Percentiles rank a stretch among this genome's conserved stretches.
Conservation (phyloP, 2,113 vertebrate genomes). For the Saccopteryx leptura region DNA sequence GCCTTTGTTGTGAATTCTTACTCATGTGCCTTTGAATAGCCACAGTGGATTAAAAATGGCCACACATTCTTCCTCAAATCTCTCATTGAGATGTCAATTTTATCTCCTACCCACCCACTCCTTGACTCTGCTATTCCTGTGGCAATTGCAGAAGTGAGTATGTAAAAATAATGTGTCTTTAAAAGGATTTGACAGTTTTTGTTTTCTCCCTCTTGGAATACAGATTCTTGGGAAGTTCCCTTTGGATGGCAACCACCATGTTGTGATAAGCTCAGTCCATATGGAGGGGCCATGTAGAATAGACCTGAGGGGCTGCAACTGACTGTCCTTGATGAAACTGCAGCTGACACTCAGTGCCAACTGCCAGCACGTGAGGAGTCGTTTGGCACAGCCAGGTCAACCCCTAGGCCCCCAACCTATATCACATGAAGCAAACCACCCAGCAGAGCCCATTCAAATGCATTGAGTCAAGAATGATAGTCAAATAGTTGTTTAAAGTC, state of each 20-base stretch:
- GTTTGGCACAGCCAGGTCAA: not conserved
- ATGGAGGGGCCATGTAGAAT: accelerated
- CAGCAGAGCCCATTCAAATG: not conserved
- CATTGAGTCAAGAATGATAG: not conserved
- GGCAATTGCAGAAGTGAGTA: not conserved
- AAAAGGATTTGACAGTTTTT: not conserved
- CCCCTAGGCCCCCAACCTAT: not conserved
- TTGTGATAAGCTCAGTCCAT: not conserved
- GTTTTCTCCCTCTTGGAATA: not conserved
- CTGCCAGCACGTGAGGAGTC: not conserved
- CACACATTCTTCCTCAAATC: not conserved
- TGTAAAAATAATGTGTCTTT: not conserved
- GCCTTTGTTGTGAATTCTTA: not conserved
- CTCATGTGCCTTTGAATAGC: not conserved
- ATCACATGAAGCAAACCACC: not conserved
- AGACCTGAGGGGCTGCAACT: accelerated
- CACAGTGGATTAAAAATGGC: not conserved
- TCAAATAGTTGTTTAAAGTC: not conserved
- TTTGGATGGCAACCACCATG: not conserved
- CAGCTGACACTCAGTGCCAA: not conserved
- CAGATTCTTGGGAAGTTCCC: not conserved
- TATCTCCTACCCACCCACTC: accelerated
- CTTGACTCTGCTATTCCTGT: not conserved
- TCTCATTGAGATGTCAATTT: not conserved
- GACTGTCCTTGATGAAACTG: not conserved